Evolutionary conservation across 2,797 vertebrate species (phyloP).

Genomic region (Cirrhinus mrigala): DNA sequence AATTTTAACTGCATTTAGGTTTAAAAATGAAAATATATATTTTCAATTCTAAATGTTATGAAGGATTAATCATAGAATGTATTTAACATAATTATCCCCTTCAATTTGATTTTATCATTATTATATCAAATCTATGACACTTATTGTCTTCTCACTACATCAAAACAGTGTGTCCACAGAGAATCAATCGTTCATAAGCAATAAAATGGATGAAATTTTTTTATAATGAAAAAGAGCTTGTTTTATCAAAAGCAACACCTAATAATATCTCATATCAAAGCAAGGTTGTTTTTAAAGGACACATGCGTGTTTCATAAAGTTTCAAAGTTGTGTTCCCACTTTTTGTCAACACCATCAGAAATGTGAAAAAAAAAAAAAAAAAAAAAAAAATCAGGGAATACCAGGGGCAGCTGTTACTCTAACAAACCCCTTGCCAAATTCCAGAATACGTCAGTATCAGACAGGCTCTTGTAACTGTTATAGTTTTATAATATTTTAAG

Average conservation of each 20-base stretch:
- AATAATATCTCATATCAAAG: not conserved
- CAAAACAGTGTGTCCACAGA: not conserved
- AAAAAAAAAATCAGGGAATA: too few species aligned
- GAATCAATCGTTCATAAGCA: not conserved
- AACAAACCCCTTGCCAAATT: too few species aligned
- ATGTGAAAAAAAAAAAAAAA: too few species aligned
- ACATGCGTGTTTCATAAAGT: not conserved
- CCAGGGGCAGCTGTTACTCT: too few species aligned
- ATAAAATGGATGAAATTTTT: not conserved
- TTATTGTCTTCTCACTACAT: too few species aligned
- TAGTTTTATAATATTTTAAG: not conserved
- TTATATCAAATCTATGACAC: too few species aligned
- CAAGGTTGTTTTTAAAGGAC: too few species aligned
- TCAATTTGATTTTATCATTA: too few species aligned
- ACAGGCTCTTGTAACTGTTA: not conserved
- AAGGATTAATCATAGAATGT: not conserved
- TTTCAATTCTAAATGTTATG: too few species aligned
- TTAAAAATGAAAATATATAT: too few species aligned
- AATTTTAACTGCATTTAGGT: too few species aligned
- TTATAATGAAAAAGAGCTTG: not conserved
- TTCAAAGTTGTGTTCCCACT: not conserved
- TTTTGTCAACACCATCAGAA: not conserved
- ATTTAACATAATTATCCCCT: not conserved
- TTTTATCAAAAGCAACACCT: not conserved
- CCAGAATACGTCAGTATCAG: not conserved